A percentile compares a stretch with the other conserved stretches of the same genome.
phyloP scores from a whole-genome alignment of 2,797 vertebrate species.

The Pseudocheirus occidentalis region DNA sequence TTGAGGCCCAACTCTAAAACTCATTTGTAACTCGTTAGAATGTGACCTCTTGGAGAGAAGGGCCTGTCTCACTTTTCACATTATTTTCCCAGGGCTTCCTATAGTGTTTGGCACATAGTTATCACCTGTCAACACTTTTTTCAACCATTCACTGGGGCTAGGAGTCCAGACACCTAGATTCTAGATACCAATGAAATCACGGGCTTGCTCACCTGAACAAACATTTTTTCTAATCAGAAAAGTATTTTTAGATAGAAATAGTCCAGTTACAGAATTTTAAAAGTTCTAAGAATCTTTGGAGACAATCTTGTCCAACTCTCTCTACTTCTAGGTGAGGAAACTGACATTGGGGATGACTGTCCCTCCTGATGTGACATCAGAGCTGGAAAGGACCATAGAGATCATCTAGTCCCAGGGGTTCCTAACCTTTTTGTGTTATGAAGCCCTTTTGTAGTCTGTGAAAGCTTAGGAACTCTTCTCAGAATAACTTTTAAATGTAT shows the following conservation, averaged over 20 bases:
- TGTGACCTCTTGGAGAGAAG: background rate
- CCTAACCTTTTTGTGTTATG: background rate
- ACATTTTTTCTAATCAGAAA: background rate
- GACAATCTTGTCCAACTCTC: background rate
- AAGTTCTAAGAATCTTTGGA: background rate
- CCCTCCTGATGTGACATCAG: background rate
- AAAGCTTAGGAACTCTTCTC: background rate
- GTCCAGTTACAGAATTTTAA: background rate
- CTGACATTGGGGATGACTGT: background rate
- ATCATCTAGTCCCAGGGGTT: background rate
- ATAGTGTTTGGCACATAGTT: background rate
- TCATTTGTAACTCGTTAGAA: background rate
- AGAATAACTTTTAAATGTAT: background rate
- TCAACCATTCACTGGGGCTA: background rate
- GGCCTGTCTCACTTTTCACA: background rate
- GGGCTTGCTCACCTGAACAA: background rate
- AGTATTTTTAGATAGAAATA: background rate
- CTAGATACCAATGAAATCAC: background rate
- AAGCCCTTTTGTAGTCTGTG: background rate
- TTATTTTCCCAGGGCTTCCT: background rate
- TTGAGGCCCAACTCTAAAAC: background rate
- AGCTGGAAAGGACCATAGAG: background rate
- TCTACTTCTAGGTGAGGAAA: background rate
- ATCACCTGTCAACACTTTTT: background rate
- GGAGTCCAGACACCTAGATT: background rate